Conservation (phyloP, 2,888 invertebrate genomes). For the Chironomus tentans region DNA sequence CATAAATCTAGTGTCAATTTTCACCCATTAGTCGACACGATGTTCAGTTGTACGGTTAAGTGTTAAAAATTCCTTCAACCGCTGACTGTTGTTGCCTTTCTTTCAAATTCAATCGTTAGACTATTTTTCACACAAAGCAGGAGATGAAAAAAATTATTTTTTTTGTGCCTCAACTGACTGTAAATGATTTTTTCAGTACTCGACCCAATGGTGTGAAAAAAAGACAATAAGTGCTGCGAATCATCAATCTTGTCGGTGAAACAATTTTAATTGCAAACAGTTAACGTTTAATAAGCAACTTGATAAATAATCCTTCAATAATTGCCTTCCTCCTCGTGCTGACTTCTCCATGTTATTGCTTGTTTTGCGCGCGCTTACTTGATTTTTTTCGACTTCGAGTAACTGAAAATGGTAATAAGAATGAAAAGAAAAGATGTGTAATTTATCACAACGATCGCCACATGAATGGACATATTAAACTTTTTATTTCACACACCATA, state of each 20-base stretch:
- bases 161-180: too few relatives aligned
- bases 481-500: background rate
- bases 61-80: too few relatives aligned
- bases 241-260: constrained; percentile 9
- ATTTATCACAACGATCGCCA: background rate
- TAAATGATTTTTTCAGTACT: too few relatives aligned
- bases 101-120: too few relatives aligned
- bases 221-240: background rate
- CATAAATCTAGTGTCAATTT: too few relatives aligned
- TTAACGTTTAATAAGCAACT: constrained; percentile 2
- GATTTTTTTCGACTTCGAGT: too few relatives aligned
- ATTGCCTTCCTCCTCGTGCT: constrained; percentile 5
- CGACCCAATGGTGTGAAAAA: background rate
- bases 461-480: background rate
- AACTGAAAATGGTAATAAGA: background rate
- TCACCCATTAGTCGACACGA: too few relatives aligned
- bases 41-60: too few relatives aligned
- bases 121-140: background rate
- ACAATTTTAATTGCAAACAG: constrained; percentile 10
- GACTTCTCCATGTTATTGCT: background rate
- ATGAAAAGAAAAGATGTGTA: background rate
- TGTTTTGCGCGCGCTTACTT: background rate
- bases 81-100: too few relatives aligned
- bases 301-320: constrained; percentile 14
- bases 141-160: background rate